Evolutionary conservation across 2,113 vertebrate species (phyloP).

Genomic region (Copsychus sechellarum): DNA sequence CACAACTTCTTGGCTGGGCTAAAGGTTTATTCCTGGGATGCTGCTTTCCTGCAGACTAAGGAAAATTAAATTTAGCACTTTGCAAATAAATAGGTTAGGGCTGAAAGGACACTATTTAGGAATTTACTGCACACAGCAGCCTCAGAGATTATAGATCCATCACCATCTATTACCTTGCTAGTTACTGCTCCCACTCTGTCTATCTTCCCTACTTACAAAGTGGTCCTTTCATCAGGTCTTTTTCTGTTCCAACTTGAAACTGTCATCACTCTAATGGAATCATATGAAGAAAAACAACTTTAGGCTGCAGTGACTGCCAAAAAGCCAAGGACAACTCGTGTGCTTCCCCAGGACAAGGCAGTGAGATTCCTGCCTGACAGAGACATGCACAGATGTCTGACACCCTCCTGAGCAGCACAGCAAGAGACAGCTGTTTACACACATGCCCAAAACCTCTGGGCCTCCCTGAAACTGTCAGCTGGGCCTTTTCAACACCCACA

Average conservation of each 20-base stretch:
- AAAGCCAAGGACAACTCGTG: constrained; percentile 36
- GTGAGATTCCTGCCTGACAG: not conserved
- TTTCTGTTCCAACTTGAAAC: constrained; percentile 47
- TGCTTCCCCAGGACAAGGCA: not conserved
- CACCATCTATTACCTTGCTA: constrained; percentile 63
- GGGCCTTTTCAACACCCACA: not conserved
- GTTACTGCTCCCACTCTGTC: constrained; percentile 60
- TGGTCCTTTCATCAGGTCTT: constrained; percentile 54
- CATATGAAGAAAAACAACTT: constrained; percentile 37
- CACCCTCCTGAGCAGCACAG: not conserved
- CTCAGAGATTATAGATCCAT: constrained; percentile 66
- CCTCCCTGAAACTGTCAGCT: not conserved
- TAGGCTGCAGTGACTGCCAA: constrained; percentile 19
- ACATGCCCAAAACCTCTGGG: not conserved
- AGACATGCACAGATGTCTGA: not conserved
- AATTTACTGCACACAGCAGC: constrained; percentile 64
- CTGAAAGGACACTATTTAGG: constrained; percentile 70
- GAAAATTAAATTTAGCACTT: constrained; percentile 72
- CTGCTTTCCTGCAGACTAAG: constrained; percentile 67
- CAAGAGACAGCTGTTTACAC: not conserved
- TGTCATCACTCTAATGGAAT: constrained; percentile 66
- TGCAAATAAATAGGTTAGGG: constrained; percentile 72
- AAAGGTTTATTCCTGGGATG: constrained; percentile 67
- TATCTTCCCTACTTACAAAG: constrained; percentile 40
- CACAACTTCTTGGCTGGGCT: constrained; percentile 55